A percentile compares a stretch with the other conserved stretches of the same genome.
Evolutionary conservation across 37 sponge, comb jelly and placozoan species (phyloP).

Genomic region (Lycopodina hypogea): DNA sequence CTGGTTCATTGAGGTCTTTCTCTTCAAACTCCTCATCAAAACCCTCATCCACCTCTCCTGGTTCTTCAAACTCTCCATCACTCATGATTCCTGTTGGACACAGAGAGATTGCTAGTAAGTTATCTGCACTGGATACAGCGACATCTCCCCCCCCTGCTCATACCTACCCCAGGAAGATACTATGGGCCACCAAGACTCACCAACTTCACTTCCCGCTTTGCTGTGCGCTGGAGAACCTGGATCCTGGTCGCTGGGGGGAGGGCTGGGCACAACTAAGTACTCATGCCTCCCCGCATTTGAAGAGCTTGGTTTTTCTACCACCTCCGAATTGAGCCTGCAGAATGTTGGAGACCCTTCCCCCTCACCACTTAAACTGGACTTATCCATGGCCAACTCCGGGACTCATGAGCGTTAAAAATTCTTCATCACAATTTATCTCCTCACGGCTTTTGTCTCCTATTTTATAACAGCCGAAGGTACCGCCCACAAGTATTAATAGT

Average conservation of each 20-base stretch:
- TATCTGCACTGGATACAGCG: too few relatives aligned
- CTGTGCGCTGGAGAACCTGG: neutral
- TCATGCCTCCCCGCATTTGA: neutral
- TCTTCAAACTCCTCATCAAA: conserved; percentile 51
- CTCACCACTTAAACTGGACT: too few relatives aligned
- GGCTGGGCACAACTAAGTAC: neutral
- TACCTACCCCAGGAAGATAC: neutral
- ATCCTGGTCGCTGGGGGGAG: neutral
- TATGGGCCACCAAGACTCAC: neutral
- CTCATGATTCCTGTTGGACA: neutral
- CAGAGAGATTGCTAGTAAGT: too few relatives aligned
- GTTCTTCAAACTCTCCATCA: conserved; percentile 10
- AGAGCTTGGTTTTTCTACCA: conserved; percentile 14
- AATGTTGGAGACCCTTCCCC: neutral
- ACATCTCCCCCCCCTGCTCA: neutral
- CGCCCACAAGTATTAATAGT: too few relatives aligned
- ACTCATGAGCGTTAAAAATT: too few relatives aligned
- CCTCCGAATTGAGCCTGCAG: conserved; percentile 9
- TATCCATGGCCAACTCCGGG: too few relatives aligned
- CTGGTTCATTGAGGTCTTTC: neutral
- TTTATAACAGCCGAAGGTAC: too few relatives aligned
- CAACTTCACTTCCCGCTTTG: conserved; percentile 13
- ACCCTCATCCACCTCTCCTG: conserved; percentile 51
- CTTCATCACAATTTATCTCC: too few relatives aligned
- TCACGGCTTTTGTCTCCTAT: too few relatives aligned